Evolutionary conservation across 2,113 vertebrate genomes (phyloP), one percentile per base, ranked within the genome.

Genomic region (Cheirogaleus medius): DNA sequence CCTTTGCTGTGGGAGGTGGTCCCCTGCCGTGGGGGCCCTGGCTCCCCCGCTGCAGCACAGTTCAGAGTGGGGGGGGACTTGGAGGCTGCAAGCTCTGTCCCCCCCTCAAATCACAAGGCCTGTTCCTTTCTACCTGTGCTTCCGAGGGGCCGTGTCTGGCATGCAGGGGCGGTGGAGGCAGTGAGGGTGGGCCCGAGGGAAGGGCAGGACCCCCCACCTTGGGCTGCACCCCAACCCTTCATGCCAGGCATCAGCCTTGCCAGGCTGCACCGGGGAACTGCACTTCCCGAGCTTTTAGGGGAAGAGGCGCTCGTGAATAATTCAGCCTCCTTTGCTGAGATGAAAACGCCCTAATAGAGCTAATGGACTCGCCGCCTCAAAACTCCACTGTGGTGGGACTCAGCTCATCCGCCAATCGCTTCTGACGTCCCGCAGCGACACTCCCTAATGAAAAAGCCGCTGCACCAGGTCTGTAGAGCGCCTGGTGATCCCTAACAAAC

Each of bases 261-360:
- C 98, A 96, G 87, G 37, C 23, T 82, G 84, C 78, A 18, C 81
- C 32, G 11, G 4, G 2, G 86, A 96, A 96, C 97, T 93, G 98
- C 99, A 96, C 98, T 98, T 99, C 98, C 97, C 74, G 87, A 97
- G 99, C 99, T 99, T 99, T 99, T 99, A 99, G 99, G 66, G 91
- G 97, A 97, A 98, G 99, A 98, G 98, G 98, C 83, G 25, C 96
- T 99, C 98, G 98, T 99, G 99, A 99, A 99, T 99, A 99, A 99
- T 99, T 99, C 99, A 99, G 98, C 98, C 99, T 98, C 98, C 98
- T 98, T 98, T 88, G 86, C 98, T 91, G 98, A 99, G 98, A 98
- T 98, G 98, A 98, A 98, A 97, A 98, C 92, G 97, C 97, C 98
- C 98, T 99, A 99, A 99, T 99, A 99, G 99, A 97, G 98, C 99